Conservation (phyloP, 1,140 invertebrate species). For the Hetaerina americana region DNA sequence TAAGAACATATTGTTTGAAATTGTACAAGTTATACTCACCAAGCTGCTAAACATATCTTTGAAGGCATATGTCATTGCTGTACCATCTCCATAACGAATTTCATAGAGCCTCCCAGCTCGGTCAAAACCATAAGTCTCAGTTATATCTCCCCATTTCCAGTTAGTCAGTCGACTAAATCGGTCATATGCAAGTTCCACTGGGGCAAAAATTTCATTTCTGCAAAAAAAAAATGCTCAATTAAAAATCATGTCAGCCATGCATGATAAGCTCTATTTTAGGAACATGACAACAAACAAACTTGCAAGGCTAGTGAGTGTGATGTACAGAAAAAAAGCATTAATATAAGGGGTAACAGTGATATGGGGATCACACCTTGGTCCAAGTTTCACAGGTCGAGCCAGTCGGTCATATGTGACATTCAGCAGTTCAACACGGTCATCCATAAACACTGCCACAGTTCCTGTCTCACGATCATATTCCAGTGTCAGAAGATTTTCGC, state of each 20-base stretch:
- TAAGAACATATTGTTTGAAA: background rate
- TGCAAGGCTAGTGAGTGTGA: too few relatives aligned
- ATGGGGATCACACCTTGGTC: constrained; percentile 53
- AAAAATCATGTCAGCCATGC: too few relatives aligned
- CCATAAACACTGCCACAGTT: constrained; percentile 79
- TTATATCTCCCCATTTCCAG: constrained; percentile 86
- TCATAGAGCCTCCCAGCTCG: constrained; percentile 70
- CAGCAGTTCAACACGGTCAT: constrained; percentile 74
- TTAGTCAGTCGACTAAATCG: constrained; percentile 74
- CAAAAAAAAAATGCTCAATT: constrained; percentile 10
- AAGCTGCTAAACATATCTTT: constrained; percentile 76
- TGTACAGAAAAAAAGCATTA: too few relatives aligned
- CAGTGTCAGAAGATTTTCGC: constrained; percentile 77
- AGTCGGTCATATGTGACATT: constrained; percentile 86
- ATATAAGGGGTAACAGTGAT: background rate
- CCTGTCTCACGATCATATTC: constrained; percentile 85
- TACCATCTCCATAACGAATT: constrained; percentile 77
- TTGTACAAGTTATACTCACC: constrained; percentile 28
- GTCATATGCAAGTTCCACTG: constrained; percentile 85
- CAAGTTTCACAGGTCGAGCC: constrained; percentile 80
- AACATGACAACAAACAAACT: too few relatives aligned
- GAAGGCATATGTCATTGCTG: constrained; percentile 73
- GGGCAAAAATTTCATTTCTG: constrained; percentile 62
- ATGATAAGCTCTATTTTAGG: too few relatives aligned
- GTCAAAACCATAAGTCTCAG: constrained; percentile 79